These are phyloP conservation scores for Columba guinea DNA, from an alignment of 2,797 vertebrate genomes.

Conservation along the genomic window DNA sequence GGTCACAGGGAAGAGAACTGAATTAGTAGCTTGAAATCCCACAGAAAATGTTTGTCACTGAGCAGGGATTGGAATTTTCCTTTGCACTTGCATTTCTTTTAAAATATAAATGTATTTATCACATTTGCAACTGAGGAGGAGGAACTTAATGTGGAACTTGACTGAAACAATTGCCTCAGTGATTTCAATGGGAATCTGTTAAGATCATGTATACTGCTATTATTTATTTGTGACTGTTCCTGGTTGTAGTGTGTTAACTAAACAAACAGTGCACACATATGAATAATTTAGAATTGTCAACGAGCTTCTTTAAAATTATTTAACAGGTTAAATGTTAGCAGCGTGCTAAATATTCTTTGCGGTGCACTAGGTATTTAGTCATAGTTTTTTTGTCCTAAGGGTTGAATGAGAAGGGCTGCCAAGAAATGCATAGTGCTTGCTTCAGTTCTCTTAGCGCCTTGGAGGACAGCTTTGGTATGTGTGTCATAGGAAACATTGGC, in stretches of 20 bases:
- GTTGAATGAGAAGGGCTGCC: background rate
- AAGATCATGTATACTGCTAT: background rate
- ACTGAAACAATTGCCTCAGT: background rate
- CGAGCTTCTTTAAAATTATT: background rate
- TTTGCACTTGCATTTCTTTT: background rate
- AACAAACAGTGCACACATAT: background rate
- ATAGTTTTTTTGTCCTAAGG: background rate
- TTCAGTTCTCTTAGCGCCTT: background rate
- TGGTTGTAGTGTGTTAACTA: background rate
- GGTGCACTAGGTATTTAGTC: background rate
- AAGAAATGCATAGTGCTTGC: background rate
- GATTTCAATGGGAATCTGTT: background rate
- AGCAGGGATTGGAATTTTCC: background rate
- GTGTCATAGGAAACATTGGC: background rate
- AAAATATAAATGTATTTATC: background rate
- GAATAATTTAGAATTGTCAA: background rate
- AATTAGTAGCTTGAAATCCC: background rate
- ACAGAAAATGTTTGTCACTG: background rate
- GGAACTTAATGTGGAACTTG: background rate
- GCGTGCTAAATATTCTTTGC: background rate
- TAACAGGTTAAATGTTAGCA: constrained; percentile 10
- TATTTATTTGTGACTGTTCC: background rate
- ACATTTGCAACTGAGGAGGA: background rate
- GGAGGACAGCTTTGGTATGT: background rate
- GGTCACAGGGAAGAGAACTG: background rate